Base-by-base conservation (phyloP, 2,113 vertebrate species). In the Lycocorax pyrrhopterus region DNA sequence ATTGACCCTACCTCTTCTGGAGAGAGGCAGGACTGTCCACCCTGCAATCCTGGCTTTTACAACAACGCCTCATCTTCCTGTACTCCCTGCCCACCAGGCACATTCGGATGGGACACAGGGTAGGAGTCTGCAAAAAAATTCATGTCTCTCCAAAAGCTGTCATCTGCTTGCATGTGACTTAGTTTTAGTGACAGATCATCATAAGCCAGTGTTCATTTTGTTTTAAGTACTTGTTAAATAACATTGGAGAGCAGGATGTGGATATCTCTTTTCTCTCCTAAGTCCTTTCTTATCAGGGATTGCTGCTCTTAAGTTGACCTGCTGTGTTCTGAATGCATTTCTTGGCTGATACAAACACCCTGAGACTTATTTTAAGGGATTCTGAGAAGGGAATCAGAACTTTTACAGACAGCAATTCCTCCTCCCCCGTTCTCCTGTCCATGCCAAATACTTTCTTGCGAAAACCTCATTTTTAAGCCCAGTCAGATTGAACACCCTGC, bases 1-100 rank as follows among this genome's bases (percentile, higher is more conserved):
- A 5, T 92, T 98, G 94, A 93, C 91, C 13, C 96, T 99, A 56
- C 99, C 99, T 92, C 98, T 83, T 99, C 99, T 94, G 99, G 99
- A 68, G 98, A 99, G 52, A 99, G 98, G 84, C 98, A 99, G 97
- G 98, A 98, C n/a, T 99, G 99, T 79, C 99, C 99, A 4, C 99
- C 99, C 23, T 99, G 99, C 94, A 99, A 99, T 95, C 99, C 99
- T 10, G 99, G 99, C 58, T 99, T 99, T 97, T 99, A 99, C 96
- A 99, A 98, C 97, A 99, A 99, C 1, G 98, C 98, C 75, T 99
- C 98, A 0, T 98, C 99, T 62, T 98, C 98, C 89, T 99, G 99
- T 91, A 98, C 98, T n/a, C 98, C 99, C 51, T 99, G 99, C 53
- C 98, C 98, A 41, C 91, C 96, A 13, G 99, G 99, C 90, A 99